Conservation (phyloP, 2,888 invertebrate species). For the Carpatolechia fugitivella region DNA sequence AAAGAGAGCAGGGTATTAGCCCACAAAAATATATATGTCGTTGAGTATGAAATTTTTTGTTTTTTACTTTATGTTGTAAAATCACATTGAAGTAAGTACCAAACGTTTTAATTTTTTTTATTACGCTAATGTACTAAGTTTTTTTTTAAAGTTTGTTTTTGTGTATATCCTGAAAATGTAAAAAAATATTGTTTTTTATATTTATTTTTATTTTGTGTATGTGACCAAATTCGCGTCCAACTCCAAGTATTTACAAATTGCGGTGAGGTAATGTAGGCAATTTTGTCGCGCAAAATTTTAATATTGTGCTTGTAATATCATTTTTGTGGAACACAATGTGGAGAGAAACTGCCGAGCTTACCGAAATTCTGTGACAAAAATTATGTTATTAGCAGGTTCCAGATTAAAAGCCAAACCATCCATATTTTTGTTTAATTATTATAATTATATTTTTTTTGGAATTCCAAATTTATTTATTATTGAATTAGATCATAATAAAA, state of each 20-base stretch:
- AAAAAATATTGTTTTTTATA: background rate
- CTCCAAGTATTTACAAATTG: background rate
- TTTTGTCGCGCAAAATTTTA: slow-evolving; percentile 8
- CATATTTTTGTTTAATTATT: background rate
- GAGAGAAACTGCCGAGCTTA: background rate
- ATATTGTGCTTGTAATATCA: slow-evolving; percentile 6
- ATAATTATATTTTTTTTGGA: background rate
- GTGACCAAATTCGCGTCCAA: background rate
- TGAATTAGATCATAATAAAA: too few relatives aligned
- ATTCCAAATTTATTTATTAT: background rate
- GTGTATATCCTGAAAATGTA: too few relatives aligned
- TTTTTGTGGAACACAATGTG: slow-evolving; percentile 5
- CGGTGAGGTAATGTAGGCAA: slow-evolving; percentile 8
- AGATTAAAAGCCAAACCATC: background rate
- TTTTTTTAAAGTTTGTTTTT: too few relatives aligned
- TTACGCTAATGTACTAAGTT: too few relatives aligned
- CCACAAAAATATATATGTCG: too few relatives aligned
- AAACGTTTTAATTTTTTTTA: too few relatives aligned
- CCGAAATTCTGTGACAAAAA: background rate
- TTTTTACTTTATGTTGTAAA: too few relatives aligned
- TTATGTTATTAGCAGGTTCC: background rate
- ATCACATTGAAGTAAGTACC: too few relatives aligned
- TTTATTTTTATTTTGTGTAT: background rate
- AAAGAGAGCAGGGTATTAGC: too few relatives aligned
- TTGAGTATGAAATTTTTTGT: too few relatives aligned